Evolutionary conservation across 2,888 invertebrate species (phyloP).

Genomic region (Copidosoma aretas): DNA sequence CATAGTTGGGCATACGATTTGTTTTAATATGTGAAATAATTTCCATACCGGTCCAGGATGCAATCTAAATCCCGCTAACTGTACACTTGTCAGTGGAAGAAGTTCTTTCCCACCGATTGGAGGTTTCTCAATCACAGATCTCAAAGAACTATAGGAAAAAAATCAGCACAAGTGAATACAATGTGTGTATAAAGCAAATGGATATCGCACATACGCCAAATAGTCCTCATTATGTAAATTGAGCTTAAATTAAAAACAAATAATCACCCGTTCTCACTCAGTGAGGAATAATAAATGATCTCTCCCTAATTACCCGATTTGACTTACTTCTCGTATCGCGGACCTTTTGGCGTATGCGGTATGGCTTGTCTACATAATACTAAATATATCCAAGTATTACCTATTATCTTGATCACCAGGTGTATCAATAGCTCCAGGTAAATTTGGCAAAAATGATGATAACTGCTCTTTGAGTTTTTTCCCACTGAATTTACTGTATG

Average conservation of each 20-base stretch:
- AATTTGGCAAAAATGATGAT: slow-evolving; percentile 91
- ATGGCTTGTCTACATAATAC: not conserved
- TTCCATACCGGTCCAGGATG: slow-evolving; percentile 86
- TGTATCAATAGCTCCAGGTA: slow-evolving; percentile 94
- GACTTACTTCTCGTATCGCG: no score
- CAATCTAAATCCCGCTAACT: slow-evolving; percentile 90
- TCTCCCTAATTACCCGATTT: no score
- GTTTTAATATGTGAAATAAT: slow-evolving; percentile 14
- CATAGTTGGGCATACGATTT: no score
- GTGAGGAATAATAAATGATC: no score
- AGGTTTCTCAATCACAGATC: slow-evolving; percentile 94
- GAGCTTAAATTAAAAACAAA: no score
- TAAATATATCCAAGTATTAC: slow-evolving; percentile 60
- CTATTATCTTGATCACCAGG: slow-evolving; percentile 79
- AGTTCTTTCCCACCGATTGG: slow-evolving; percentile 92
- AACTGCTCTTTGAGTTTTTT: slow-evolving; percentile 94
- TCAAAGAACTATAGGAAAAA: slow-evolving; percentile 74
- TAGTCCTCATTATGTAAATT: no score
- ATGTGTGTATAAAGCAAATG: not conserved
- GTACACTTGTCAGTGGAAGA: slow-evolving; percentile 82
- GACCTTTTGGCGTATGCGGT: no score
- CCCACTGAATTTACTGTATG: slow-evolving; percentile 96
- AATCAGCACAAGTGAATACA: slow-evolving; percentile 13
- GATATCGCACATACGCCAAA: no score
- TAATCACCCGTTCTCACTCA: no score